Percentiles rank a stretch among this genome's conserved stretches.
Evolutionary conservation across 2,888 invertebrate genomes (phyloP).

Genomic region (Microplitis deprimator): DNA sequence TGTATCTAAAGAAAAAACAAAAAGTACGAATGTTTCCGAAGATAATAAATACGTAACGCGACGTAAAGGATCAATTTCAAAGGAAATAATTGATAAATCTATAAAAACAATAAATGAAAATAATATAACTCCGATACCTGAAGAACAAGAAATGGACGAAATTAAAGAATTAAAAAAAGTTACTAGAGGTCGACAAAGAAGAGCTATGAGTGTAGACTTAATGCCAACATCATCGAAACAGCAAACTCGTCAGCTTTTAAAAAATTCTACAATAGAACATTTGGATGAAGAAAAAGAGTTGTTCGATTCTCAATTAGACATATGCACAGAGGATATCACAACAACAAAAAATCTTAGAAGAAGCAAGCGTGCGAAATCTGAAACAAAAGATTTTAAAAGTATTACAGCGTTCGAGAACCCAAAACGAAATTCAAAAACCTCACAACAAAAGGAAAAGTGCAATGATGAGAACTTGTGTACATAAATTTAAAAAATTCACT

Average conservation of each 20-base stretch:
- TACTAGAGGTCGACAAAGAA: slow-evolving; percentile 45
- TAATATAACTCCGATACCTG: slow-evolving; percentile 59
- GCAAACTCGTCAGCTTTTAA: slow-evolving; percentile 51
- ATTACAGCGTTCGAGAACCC: slow-evolving; percentile 31
- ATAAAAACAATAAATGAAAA: slow-evolving; percentile 40
- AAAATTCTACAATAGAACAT: slow-evolving; percentile 48
- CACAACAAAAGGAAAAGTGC: slow-evolving; percentile 44
- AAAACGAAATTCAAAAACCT: slow-evolving; percentile 50
- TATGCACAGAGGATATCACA: not conserved
- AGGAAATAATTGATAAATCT: slow-evolving; percentile 49
- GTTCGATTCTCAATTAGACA: not conserved
- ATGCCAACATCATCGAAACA: slow-evolving; percentile 48
- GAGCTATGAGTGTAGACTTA: slow-evolving; percentile 61
- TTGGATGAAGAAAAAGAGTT: slow-evolving; percentile 36
- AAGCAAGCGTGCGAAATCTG: slow-evolving; percentile 54
- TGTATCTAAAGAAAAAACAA: slow-evolving; percentile 46
- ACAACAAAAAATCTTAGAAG: slow-evolving; percentile 47
- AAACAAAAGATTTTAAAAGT: slow-evolving; percentile 38
- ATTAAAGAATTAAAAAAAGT: not conserved
- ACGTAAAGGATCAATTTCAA: slow-evolving; percentile 60
- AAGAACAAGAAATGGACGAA: slow-evolving; percentile 55
- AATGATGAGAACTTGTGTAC: not conserved
- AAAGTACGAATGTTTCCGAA: slow-evolving; percentile 34
- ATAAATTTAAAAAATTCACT: not conserved
- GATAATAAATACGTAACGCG: slow-evolving; percentile 27